These are phyloP conservation scores for Neuroterus valhalla DNA, from an alignment of 1,140 invertebrate species.

Conservation along the genomic window DNA sequence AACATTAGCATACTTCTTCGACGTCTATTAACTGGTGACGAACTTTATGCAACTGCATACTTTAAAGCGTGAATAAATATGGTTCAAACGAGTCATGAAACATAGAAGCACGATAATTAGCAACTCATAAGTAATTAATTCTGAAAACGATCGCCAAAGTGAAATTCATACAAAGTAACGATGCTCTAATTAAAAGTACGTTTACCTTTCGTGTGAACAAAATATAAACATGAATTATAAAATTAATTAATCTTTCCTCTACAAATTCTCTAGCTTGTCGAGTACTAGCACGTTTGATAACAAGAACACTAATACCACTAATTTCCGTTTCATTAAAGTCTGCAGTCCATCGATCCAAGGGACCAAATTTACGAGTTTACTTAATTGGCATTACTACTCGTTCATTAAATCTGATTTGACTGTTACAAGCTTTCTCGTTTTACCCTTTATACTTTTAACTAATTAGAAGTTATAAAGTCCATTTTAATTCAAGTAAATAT, in stretches of 20 bases:
- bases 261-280: constrained; percentile 11
- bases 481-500: no score
- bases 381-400: constrained; percentile 12
- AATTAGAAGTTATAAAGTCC: constrained; percentile 1
- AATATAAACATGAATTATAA: constrained; percentile 16
- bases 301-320: constrained; percentile 19
- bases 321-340: constrained; percentile 29
- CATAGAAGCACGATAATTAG: constrained; percentile 28
- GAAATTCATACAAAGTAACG: background rate
- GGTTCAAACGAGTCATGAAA: background rate
- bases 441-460: background rate
- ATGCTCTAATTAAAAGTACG: constrained; percentile 8
- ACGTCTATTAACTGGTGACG: constrained; percentile 3
- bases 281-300: constrained; percentile 18
- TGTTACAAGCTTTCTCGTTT: background rate
- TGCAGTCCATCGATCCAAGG: constrained; percentile 10
- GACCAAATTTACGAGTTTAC: constrained; percentile 14
- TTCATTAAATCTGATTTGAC: constrained; percentile 24
- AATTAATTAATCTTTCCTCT: constrained; percentile 12
- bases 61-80: constrained; percentile 18
- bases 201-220: constrained; percentile 22
- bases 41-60: constrained; percentile 2
- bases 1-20: background rate
- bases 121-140: constrained; percentile 28
- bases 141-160: constrained; percentile 23